Evolutionary conservation across 2,797 vertebrate species (phyloP).

Genomic region (Cetoscarus ocellatus): DNA sequence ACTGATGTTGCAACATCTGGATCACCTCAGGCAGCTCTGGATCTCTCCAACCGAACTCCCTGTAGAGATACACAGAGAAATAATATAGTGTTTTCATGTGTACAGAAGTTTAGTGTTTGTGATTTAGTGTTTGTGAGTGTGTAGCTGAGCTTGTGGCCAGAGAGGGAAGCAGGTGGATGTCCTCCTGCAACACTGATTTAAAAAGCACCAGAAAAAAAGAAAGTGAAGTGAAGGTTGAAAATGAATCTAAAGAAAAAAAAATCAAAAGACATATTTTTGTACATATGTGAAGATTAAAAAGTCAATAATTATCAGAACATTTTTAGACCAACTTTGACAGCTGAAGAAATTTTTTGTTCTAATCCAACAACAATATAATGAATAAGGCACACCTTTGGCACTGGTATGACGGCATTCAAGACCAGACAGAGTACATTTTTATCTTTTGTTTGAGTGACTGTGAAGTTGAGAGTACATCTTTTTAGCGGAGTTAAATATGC

Average conservation of each 20-base stretch:
- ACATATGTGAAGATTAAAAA: too few relatives aligned
- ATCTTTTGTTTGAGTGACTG: too few relatives aligned
- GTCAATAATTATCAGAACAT: too few relatives aligned
- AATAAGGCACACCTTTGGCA: too few relatives aligned
- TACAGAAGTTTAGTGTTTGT: not conserved
- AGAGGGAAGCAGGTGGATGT: constrained; percentile 7
- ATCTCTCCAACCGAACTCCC: constrained; percentile 99
- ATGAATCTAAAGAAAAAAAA: constrained; percentile 17
- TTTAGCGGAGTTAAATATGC: too few relatives aligned
- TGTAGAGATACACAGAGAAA: constrained; percentile 67
- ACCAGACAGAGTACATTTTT: too few relatives aligned
- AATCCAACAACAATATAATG: too few relatives aligned
- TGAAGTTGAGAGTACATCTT: too few relatives aligned
- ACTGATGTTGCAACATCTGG: constrained; percentile 99
- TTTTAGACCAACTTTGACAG: too few relatives aligned
- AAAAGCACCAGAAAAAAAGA: constrained; percentile 28
- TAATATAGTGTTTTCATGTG: constrained; percentile 19
- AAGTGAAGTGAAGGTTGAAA: not conserved
- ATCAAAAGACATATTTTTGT: not conserved
- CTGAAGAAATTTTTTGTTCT: too few relatives aligned
- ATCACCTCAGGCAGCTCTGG: constrained; percentile 99
- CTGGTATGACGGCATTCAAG: too few relatives aligned
- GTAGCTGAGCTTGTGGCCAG: constrained; percentile 19
- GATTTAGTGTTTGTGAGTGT: constrained; percentile 2
- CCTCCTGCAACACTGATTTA: constrained; percentile 43